These are phyloP conservation scores for Phengaris alcon DNA, from an alignment of 2,888 invertebrate species.

Conservation along the genomic window DNA sequence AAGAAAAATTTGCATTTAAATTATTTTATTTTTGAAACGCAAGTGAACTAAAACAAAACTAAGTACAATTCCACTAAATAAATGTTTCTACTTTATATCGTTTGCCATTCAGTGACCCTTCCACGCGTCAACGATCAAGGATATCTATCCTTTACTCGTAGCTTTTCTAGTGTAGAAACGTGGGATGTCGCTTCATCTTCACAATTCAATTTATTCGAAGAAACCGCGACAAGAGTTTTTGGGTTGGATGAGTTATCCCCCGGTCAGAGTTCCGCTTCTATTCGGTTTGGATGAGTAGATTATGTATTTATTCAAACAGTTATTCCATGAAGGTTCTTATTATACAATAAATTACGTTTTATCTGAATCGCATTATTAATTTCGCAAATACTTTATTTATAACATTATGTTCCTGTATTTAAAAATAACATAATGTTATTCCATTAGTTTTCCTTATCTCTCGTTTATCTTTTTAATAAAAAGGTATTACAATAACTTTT, in stretches of 20 bases:
- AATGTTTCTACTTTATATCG: conserved; percentile 49
- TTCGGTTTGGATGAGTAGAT: conserved; percentile 16
- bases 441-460: no score
- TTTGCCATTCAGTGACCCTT: conserved; percentile 45
- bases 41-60: conserved; percentile 1
- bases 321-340: neutral
- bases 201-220: conserved; percentile 52
- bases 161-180: conserved; percentile 42
- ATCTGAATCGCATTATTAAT: neutral
- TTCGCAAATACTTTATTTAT: neutral
- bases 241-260: conserved; percentile 51
- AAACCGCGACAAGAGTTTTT: conserved; percentile 48
- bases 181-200: conserved; percentile 49
- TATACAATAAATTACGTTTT: neutral
- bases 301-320: conserved; percentile 14
- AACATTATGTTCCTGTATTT: no score
- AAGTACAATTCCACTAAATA: conserved; percentile 39
- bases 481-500: no score
- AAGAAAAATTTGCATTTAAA: conserved; percentile 21
- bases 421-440: no score
- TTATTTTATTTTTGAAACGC: conserved; percentile 6
- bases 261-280: conserved; percentile 5
- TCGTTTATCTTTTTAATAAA: no score
- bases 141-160: conserved; percentile 42
- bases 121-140: conserved; percentile 53